Percentiles rank a stretch among this genome's conserved stretches.
These are phyloP conservation scores for Hermatobates lingyangjiaoensis DNA, from an alignment of 1,140 invertebrate species.

Conservation along the genomic window DNA sequence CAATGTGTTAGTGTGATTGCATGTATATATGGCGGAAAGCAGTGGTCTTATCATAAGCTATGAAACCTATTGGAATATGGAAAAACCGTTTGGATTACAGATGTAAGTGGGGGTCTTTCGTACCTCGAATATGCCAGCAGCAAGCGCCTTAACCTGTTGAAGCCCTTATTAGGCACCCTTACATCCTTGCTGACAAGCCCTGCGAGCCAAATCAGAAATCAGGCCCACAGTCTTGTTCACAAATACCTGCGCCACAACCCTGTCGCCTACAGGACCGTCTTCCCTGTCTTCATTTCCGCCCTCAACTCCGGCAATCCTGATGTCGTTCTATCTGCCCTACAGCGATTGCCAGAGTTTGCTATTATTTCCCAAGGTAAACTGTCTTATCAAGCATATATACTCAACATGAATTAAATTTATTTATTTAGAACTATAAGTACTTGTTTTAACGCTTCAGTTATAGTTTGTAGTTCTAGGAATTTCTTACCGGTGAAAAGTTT, in stretches of 20 bases:
- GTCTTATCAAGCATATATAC: constrained; percentile 4
- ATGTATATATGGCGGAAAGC: no score
- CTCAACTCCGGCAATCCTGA: constrained; percentile 58
- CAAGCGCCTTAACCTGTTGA: constrained; percentile 33
- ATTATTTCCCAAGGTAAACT: constrained; percentile 53
- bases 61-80: no score
- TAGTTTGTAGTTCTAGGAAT: neutral
- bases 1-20: no score
- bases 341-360: constrained; percentile 62
- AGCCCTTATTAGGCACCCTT: constrained; percentile 40
- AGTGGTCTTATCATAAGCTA: no score
- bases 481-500: neutral
- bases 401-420: neutral
- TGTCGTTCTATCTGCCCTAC: constrained; percentile 55
- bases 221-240: constrained; percentile 42
- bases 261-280: constrained; percentile 30
- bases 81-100: constrained; percentile 1
- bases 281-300: constrained; percentile 59
- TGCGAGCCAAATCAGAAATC: constrained; percentile 37
- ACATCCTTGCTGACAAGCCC: constrained; percentile 37
- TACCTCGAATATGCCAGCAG: neutral
- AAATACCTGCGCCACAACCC: constrained; percentile 46
- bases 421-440: neutral
- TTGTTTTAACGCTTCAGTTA: neutral
- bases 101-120: neutral